Base-by-base conservation (phyloP, 2,888 invertebrate genomes). In the Mimachlamys varia region DNA sequence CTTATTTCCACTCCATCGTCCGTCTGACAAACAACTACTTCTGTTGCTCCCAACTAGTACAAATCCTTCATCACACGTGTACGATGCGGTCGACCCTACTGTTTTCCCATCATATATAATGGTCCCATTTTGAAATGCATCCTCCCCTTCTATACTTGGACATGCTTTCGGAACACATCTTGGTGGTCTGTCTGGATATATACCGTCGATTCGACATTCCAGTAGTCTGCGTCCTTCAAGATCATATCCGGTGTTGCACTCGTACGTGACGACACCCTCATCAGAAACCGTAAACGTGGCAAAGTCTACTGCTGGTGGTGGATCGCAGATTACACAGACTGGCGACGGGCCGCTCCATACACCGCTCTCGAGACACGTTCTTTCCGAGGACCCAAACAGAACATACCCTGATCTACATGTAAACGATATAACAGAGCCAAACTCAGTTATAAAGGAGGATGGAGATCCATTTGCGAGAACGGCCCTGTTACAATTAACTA, bases 331-430 rank as follows among this genome's bases (percentile, higher is more conserved):
- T 0, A 93, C 92, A 93, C 96, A 96, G 0, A 92, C 44, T 5
- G 96, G 94, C 33, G 93, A 92, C 22, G 92, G 92, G 0, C 94
- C 95, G 89, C 94, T 95, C 96, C 96, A 96, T 0, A 91, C 87
- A 13, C 96, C 97, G 91, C 95, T 94, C 22, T 95, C 95, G 55
- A 95, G 94, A 92, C 97, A 97, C 5, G 98, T 98, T 89, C 99
- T 97, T 95, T 98, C 98, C 95, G 98, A 98, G 0, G 98, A 97
- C 0, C 99, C 99, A 0, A 99, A 98, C 92, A 99, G 98, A 96
- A 98, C 98, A 97, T 98, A 99, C 0, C 98, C 98, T 90, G 98
- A 98, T 22, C 98, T 98, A 96, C 99, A 99, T 13, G 98, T 98
- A 96, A 99, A 99, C 50, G 98, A 97, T 0, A 95, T 89, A 0